phyloP scores from a whole-genome alignment of 2,888 invertebrate species.

The Neoitamus cyanurus region DNA sequence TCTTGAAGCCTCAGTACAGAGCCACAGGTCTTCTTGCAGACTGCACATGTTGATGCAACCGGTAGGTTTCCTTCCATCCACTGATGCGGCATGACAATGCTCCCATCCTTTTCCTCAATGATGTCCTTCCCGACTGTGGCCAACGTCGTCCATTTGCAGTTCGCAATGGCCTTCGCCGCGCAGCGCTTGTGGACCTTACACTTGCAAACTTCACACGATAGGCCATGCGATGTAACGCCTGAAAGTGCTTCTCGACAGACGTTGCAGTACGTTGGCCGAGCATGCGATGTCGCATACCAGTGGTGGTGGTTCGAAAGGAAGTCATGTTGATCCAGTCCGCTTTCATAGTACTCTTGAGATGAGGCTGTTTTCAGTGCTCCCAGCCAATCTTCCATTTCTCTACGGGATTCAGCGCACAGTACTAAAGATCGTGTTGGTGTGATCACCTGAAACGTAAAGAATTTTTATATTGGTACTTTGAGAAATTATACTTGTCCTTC shows the following conservation, averaged over 20 bases:
- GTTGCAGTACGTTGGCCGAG: conserved; percentile 96
- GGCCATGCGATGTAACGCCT: conserved; percentile 94
- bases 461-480: neutral
- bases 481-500: neutral
- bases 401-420: conserved; percentile 81
- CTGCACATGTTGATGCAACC: conserved; percentile 90
- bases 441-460: conserved; percentile 70
- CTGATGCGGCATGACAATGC: conserved; percentile 95
- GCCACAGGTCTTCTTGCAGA: conserved; percentile 96
- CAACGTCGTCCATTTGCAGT: conserved; percentile 98
- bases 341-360: conserved; percentile 65
- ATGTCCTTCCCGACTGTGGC: conserved; percentile 95
- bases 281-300: conserved; percentile 94
- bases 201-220: conserved; percentile 97
- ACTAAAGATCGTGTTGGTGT: conserved; percentile 82
- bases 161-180: conserved; percentile 90
- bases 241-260: conserved; percentile 93
- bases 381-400: conserved; percentile 95
- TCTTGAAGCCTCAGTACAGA: conserved; percentile 94
- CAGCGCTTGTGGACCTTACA: conserved; percentile 97
- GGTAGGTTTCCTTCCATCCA: conserved; percentile 98
- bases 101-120: conserved; percentile 92
- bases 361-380: conserved; percentile 81
- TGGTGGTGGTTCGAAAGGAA: conserved; percentile 78
- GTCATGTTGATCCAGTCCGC: conserved; percentile 73